Conservation (phyloP, 2,113 vertebrate species). For the human (Homo sapiens) region GRCh38 chr17:82545001-82545500, state of each 20-base stretch:
- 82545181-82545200: background rate
- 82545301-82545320: background rate
- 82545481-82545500: background rate
- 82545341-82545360: background rate
- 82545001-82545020: background rate
- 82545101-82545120: background rate
- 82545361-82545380: background rate
- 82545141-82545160: background rate
- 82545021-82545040: background rate
- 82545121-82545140: background rate
- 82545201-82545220: background rate
- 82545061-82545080: background rate
- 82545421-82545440: background rate
- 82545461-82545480: background rate
- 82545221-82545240: background rate
- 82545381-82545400: background rate
- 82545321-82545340: background rate
- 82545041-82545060: background rate
- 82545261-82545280: background rate
- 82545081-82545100: background rate
- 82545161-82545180: background rate
- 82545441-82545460: background rate
- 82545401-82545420: background rate
- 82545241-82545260: background rate
- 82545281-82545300: background rate